phyloP scores from a whole-genome alignment of 2,113 vertebrate species.

The Oriolus oriolus region DNA sequence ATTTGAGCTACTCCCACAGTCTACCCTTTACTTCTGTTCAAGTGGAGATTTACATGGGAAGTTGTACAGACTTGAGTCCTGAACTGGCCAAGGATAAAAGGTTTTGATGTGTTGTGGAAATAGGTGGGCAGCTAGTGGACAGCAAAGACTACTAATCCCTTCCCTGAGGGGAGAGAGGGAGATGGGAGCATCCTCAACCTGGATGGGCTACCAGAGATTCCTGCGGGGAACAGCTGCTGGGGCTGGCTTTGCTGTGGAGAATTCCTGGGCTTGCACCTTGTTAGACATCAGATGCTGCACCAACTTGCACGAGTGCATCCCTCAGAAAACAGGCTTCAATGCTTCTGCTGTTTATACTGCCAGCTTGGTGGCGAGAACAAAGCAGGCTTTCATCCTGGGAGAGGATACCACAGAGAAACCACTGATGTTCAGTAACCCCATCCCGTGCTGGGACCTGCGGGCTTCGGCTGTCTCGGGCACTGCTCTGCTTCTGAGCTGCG shows the following conservation, averaged over 20 bases:
- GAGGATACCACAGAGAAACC: neutral
- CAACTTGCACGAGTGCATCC: neutral
- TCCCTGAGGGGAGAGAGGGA: neutral
- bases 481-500: neutral
- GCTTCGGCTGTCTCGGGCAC: neutral
- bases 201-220: neutral
- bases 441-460: accelerated
- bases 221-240: neutral
- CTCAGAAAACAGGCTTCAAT: neutral
- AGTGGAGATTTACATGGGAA: neutral
- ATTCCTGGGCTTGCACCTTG: neutral
- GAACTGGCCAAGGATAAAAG: neutral
- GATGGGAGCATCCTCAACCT: neutral
- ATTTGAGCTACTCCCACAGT: neutral
- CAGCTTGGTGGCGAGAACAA: neutral
- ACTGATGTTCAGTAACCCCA: neutral
- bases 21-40: neutral
- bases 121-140: neutral
- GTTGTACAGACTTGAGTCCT: neutral
- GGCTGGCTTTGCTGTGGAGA: neutral
- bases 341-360: neutral
- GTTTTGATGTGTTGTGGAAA: neutral
- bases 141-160: neutral
- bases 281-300: neutral
- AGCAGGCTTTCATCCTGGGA: neutral